Evolutionary conservation across 2,797 vertebrate species (phyloP).

Genomic region (Phaenicophaeus curvirostris): DNA sequence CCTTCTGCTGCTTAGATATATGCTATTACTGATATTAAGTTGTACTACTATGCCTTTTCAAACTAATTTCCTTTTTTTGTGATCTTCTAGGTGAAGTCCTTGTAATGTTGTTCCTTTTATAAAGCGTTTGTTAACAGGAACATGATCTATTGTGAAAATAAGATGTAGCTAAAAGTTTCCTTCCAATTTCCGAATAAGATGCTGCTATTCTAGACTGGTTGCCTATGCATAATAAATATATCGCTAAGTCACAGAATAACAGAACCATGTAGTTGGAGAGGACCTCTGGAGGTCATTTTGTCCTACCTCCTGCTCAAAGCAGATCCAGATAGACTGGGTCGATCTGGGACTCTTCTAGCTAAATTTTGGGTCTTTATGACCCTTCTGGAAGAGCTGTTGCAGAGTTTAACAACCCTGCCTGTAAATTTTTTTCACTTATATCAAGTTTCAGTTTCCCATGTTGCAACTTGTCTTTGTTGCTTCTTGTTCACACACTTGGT

Average conservation of each 20-base stretch:
- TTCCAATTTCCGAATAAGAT: neutral
- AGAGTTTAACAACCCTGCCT: neutral
- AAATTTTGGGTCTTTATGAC: neutral
- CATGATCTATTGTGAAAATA: neutral
- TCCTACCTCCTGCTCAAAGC: neutral
- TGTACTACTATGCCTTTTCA: neutral
- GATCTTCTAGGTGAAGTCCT: neutral
- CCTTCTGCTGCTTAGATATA: neutral
- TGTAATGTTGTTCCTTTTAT: neutral
- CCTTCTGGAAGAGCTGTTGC: neutral
- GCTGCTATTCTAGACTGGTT: neutral
- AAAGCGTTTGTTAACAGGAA: neutral
- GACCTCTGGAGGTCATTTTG: neutral
- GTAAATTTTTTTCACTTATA: neutral
- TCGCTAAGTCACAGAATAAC: neutral
- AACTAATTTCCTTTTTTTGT: neutral
- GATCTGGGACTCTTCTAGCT: neutral
- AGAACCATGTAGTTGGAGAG: neutral
- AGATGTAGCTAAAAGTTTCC: neutral
- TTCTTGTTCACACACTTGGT: neutral
- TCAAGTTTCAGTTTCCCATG: neutral
- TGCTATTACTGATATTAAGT: neutral
- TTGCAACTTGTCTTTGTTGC: neutral
- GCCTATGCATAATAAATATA: neutral
- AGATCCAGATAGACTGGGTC: neutral